Evolutionary conservation across 2,113 vertebrate genomes (phyloP).

Genomic region (Sturnus vulgaris): DNA sequence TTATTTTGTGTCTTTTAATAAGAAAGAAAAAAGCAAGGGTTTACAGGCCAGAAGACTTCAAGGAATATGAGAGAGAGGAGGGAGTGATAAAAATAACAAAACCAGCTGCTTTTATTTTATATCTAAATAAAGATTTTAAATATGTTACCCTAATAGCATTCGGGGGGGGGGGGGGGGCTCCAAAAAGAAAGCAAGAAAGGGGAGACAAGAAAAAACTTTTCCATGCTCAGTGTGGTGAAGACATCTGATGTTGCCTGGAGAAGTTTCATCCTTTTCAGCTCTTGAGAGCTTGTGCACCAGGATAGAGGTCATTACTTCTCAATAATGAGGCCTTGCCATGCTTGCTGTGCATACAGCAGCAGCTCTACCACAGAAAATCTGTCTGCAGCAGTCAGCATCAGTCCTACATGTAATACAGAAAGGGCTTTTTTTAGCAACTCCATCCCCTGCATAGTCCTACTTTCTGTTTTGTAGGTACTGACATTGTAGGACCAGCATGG

Average conservation of each 20-base stretch:
- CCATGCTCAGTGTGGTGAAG: fast-evolving
- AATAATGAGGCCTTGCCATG: fast-evolving
- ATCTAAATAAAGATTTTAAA: background rate
- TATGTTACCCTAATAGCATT: background rate
- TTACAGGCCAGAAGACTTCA: background rate
- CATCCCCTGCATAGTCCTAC: background rate
- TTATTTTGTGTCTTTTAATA: background rate
- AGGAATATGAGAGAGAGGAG: background rate
- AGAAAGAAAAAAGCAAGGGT: background rate
- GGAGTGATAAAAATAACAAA: background rate
- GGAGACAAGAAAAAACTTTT: fast-evolving
- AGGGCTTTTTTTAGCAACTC: background rate
- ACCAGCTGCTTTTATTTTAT: background rate
- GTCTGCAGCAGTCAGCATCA: background rate
- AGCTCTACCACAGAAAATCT: background rate
- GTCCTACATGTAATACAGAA: background rate
- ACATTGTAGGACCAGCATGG: background rate
- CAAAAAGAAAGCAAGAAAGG: background rate
- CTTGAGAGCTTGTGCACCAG: background rate
- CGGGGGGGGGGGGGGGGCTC: too few relatives aligned
- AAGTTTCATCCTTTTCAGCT: background rate
- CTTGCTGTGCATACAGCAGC: background rate
- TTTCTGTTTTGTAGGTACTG: background rate
- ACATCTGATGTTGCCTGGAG: fast-evolving
- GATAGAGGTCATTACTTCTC: background rate